phyloP scores from a whole-genome alignment of 53 echinoderm and acorn worm genomes.

The Holothuria scabra region DNA sequence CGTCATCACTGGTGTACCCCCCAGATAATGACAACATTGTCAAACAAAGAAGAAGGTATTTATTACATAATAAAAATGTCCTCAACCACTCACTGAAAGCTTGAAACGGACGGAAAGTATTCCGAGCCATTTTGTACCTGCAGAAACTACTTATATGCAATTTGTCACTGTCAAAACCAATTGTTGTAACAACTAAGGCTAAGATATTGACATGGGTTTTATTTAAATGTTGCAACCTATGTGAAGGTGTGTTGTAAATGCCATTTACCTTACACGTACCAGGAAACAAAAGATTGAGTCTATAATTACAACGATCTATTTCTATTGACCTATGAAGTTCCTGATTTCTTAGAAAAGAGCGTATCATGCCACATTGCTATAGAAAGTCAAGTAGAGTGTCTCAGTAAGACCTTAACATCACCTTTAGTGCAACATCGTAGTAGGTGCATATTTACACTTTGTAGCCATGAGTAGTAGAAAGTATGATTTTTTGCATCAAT shows the following conservation, averaged over 20 bases:
- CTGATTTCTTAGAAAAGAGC: constrained; percentile 8
- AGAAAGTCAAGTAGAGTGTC: constrained; percentile 16
- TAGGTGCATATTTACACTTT: constrained; percentile 30
- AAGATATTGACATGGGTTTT: constrained; percentile 5
- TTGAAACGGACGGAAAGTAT: neutral
- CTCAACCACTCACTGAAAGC: neutral
- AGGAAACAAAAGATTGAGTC: constrained; percentile 13
- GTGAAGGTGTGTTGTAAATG: constrained; percentile 19
- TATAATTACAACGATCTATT: constrained; percentile 40
- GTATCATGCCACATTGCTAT: constrained; percentile 29
- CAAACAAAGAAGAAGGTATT: neutral
- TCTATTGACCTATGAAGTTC: constrained; percentile 1
- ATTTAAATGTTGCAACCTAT: neutral
- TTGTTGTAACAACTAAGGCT: neutral
- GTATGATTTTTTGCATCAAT: constrained; percentile 27
- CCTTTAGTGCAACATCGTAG: too few species aligned
- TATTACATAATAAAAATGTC: neutral
- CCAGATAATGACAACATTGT: constrained; percentile 5
- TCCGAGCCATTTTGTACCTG: neutral
- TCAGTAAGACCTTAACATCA: constrained; percentile 10
- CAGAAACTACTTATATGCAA: neutral
- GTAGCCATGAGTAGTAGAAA: constrained; percentile 22
- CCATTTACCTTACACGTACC: constrained; percentile 6
- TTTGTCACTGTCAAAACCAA: neutral
- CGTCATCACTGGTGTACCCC: neutral